A percentile compares a stretch with the other conserved stretches of the same genome.
phyloP scores from a whole-genome alignment of 2,797 vertebrate genomes.

The Ctenopoma multispine region DNA sequence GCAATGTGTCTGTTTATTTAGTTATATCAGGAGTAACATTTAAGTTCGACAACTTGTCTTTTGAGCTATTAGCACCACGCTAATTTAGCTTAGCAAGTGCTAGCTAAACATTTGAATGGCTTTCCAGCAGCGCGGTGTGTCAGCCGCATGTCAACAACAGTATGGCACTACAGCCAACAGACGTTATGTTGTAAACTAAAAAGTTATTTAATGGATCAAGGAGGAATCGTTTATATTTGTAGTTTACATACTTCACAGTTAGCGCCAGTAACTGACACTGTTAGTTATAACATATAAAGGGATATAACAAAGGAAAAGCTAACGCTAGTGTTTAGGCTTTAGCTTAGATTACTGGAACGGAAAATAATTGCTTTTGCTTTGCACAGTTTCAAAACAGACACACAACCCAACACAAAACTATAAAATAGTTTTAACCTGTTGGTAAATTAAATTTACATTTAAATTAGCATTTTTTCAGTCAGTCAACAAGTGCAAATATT shows the following conservation, averaged over 20 bases:
- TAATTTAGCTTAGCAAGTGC: constrained; percentile 73
- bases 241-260: accelerated
- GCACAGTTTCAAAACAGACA: not conserved
- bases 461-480: too few species aligned
- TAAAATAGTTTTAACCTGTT: not conserved
- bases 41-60: not conserved
- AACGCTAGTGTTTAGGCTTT: not conserved
- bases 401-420: too few species aligned
- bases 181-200: not conserved
- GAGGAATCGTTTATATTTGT: accelerated
- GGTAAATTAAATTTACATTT: too few species aligned
- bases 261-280: not conserved
- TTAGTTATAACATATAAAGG: not conserved
- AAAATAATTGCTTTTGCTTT: not conserved
- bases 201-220: not conserved
- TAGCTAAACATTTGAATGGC: constrained; percentile 68
- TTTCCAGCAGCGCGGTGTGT: constrained; percentile 46
- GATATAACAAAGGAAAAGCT: constrained; percentile 2
- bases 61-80: constrained; percentile 38
- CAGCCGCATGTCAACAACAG: constrained; percentile 69
- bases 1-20: too few species aligned
- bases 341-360: not conserved
- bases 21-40: accelerated
- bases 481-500: too few species aligned
- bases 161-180: not conserved